Base-by-base conservation (phyloP, 2,888 invertebrate genomes). In the Autographa pulchrina region DNA sequence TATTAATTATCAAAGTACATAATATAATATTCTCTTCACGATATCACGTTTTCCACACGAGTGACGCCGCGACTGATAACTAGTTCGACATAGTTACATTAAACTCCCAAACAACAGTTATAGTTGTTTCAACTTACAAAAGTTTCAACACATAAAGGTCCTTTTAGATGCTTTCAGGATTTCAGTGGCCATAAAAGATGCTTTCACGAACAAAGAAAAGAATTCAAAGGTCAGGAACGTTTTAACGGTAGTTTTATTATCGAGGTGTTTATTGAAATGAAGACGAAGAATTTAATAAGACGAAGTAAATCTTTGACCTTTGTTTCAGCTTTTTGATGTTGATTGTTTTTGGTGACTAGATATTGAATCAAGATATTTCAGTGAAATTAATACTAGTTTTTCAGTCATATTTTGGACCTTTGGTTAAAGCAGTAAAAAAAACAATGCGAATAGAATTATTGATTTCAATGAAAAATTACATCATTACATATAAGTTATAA, bases 91-190 rank as follows among this genome's bases (percentile, higher is more conserved):
- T 54, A 54, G 11, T 56, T 56, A 56, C 20, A 11, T 56, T 20
- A 56, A 25, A 25, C 13, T 56, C 13, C 13, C 25, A 13, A 56
- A 25, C 25, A 11, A 56, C 54, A 54, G 20, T 60, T 70, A 67
- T 80, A 73, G 63, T 71, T 74, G 75, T 77, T 52, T 9, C 48
- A 32, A 8, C 56, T 43, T 20, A 43, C 72, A 68, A 80, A 78
- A 66, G 65, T 78, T 67, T 61, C 65, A 62, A 67, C 20, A 68
- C 31, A 60, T 58, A 63, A 68, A 80, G 70, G 65, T 72, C 66
- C 64, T 83, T 75, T 82, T 32, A 65, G 58, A 74, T 64, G 67
- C 69, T 77, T 77, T 73, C 54, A 68, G 66, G 41, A 73, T 75
- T 83, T 80, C 69, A 72, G 72, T 25, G 59, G 66, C 62, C 67